phyloP scores from a whole-genome alignment of 2,888 invertebrate genomes.

The Autographa gamma region DNA sequence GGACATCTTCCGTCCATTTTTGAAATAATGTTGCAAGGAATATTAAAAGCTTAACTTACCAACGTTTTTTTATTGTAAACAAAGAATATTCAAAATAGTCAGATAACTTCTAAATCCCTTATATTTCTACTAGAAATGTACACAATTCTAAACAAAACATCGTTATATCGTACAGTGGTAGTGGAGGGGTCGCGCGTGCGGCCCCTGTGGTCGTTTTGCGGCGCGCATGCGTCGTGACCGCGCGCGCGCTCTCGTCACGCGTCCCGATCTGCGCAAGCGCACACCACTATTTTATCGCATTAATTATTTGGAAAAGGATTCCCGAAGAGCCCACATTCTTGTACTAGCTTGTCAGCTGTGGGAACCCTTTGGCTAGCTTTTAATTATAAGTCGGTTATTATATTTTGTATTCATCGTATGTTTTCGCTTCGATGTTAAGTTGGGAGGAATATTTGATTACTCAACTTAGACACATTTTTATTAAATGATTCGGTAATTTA shows the following conservation, averaged over 20 bases:
- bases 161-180: slow-evolving; percentile 46
- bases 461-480: neutral
- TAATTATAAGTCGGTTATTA: slow-evolving; percentile 25
- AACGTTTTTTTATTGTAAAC: neutral
- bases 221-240: slow-evolving; percentile 86
- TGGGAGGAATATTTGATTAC: neutral
- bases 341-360: slow-evolving; percentile 75
- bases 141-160: slow-evolving; percentile 45
- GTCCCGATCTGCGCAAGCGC: slow-evolving; percentile 71
- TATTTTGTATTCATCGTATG: neutral
- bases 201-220: slow-evolving; percentile 76
- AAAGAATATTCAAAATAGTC: neutral
- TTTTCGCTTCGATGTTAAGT: neutral
- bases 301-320: slow-evolving; percentile 88
- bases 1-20: too few species aligned
- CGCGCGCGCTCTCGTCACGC: slow-evolving; percentile 87
- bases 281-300: slow-evolving; percentile 88
- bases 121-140: slow-evolving; percentile 45
- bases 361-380: slow-evolving; percentile 64
- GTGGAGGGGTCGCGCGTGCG: slow-evolving; percentile 82
- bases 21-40: too few species aligned
- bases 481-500: neutral
- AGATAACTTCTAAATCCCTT: slow-evolving; percentile 19
- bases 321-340: slow-evolving; percentile 80
- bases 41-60: neutral